These are phyloP conservation scores for Mormyrus hasselquistii DNA, from an alignment of 2,797 vertebrate species.

Conservation along the genomic window DNA sequence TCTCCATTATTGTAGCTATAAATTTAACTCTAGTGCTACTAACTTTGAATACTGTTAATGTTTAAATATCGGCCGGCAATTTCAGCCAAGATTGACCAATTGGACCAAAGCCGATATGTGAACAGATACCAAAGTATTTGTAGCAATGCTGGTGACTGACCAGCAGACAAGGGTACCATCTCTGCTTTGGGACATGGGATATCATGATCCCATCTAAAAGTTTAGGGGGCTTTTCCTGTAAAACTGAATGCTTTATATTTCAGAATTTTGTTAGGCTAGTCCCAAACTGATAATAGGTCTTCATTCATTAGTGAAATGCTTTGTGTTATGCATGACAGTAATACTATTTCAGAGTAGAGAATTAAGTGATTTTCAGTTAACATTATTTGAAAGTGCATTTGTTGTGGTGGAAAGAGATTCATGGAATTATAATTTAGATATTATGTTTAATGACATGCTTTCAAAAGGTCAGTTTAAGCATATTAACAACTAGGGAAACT, in stretches of 20 bases:
- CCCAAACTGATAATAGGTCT: background rate
- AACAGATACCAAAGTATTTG: background rate
- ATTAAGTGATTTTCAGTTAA: background rate
- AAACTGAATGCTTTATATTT: background rate
- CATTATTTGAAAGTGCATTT: background rate
- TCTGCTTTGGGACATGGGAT: background rate
- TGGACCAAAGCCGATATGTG: background rate
- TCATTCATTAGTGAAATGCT: background rate
- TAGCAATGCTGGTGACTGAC: background rate
- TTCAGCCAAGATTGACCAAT: background rate
- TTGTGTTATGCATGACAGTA: background rate
- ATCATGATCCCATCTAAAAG: background rate
- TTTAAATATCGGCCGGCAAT: background rate
- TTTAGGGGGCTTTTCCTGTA: background rate
- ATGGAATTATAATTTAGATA: background rate
- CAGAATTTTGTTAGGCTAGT: background rate
- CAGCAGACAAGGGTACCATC: background rate
- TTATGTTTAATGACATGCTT: background rate
- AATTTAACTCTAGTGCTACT: background rate
- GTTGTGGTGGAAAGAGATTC: background rate
- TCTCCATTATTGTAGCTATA: background rate
- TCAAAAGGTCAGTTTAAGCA: background rate
- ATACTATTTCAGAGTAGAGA: background rate
- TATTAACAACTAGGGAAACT: background rate
- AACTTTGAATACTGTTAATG: background rate